These are phyloP conservation scores for Microplitis deprimator DNA, from an alignment of 2,888 invertebrate species.

Conservation along the genomic window DNA sequence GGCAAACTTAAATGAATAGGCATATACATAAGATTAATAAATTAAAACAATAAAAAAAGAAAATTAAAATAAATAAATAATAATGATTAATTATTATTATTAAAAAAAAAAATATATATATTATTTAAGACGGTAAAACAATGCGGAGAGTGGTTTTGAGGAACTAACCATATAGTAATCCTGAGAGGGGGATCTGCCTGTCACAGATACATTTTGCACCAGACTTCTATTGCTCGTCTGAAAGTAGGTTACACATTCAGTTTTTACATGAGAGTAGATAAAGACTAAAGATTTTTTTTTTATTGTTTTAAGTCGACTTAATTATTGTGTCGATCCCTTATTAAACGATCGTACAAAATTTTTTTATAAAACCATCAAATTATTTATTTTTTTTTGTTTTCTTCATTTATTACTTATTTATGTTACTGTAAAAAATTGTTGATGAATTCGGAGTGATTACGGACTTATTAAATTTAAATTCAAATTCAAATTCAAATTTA, in stretches of 20 bases:
- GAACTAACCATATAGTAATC: slow-evolving; percentile 72
- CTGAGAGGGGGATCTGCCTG: slow-evolving; percentile 72
- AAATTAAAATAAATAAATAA: slow-evolving; percentile 45
- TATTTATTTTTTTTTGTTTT: neutral
- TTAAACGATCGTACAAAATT: neutral
- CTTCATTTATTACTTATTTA: neutral
- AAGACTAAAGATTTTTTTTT: slow-evolving; percentile 40
- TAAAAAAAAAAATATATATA: slow-evolving; percentile 60
- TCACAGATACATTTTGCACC: slow-evolving; percentile 73
- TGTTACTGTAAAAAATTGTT: too few species aligned
- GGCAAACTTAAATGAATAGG: slow-evolving; percentile 14
- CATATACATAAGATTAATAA: slow-evolving; percentile 27
- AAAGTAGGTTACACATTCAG: slow-evolving; percentile 72
- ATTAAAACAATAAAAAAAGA: slow-evolving; percentile 30
- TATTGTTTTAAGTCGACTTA: slow-evolving; percentile 47
- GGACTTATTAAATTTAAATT: too few species aligned
- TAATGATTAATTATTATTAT: slow-evolving; percentile 33
- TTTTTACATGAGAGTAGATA: slow-evolving; percentile 65
- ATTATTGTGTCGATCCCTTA: slow-evolving; percentile 51
- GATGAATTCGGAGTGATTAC: too few species aligned
- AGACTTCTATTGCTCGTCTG: slow-evolving; percentile 73
- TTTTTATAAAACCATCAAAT: neutral
- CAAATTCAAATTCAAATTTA: too few species aligned
- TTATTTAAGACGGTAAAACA: slow-evolving; percentile 71
- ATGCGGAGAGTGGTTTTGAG: slow-evolving; percentile 70